Percentiles rank a stretch among this genome's conserved stretches.
phyloP scores from a whole-genome alignment of 2,888 invertebrate genomes.

The Cantharis nigra region DNA sequence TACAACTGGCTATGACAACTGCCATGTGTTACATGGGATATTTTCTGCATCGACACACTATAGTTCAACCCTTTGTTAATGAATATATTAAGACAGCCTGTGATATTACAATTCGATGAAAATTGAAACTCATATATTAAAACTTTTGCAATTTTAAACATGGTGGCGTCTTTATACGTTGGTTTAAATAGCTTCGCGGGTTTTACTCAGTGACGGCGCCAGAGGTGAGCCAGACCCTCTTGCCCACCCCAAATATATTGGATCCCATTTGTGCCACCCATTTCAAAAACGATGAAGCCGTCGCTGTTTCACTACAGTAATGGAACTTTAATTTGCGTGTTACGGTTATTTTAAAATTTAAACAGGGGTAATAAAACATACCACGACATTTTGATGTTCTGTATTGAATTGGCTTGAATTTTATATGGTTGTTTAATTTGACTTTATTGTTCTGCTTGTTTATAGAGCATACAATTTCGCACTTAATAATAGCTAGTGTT shows the following conservation, averaged over 20 bases:
- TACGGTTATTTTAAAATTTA: not conserved
- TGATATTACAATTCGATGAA: not conserved
- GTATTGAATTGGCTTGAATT: conserved; percentile 7
- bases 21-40: not conserved
- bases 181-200: not conserved
- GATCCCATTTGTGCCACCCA: too few relatives aligned
- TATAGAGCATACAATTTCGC: conserved; percentile 17
- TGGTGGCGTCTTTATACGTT: not conserved
- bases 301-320: not conserved
- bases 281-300: too few relatives aligned
- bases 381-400: conserved; percentile 1
- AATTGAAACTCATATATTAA: not conserved
- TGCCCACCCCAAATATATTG: too few relatives aligned
- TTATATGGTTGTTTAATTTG: not conserved
- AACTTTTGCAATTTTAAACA: not conserved
- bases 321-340: not conserved
- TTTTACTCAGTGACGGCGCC: too few relatives aligned
- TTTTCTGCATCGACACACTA: not conserved
- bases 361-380: not conserved
- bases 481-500: conserved; percentile 23
- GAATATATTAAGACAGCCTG: not conserved
- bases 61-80: not conserved
- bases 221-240: too few relatives aligned
- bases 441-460: conserved; percentile 18
- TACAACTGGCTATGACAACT: not conserved